phyloP scores from a whole-genome alignment of 2,888 invertebrate genomes.

The Orthosia cruda region DNA sequence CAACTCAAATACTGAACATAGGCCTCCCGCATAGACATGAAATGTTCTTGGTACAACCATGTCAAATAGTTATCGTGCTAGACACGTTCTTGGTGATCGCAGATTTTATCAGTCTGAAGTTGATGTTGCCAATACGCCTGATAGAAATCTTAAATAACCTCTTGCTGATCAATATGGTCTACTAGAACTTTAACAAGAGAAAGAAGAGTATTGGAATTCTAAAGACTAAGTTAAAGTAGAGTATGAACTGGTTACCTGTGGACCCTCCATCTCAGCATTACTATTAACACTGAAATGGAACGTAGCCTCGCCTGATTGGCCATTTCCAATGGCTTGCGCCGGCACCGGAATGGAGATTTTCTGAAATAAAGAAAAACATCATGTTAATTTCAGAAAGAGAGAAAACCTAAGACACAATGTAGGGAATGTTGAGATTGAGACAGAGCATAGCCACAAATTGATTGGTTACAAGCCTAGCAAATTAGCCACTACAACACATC shows the following conservation, averaged over 20 bases:
- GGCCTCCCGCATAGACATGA: constrained; percentile 29
- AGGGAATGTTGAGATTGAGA: not conserved
- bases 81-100: constrained; percentile 38
- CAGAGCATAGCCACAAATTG: not conserved
- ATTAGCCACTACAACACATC: constrained; percentile 20
- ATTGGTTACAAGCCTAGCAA: not conserved
- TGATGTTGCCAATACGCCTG: constrained; percentile 40
- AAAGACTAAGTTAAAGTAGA: not conserved
- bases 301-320: constrained; percentile 89
- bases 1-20: constrained; percentile 24
- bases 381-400: constrained; percentile 22
- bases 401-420: not conserved
- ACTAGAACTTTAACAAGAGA: not conserved
- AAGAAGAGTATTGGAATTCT: not conserved
- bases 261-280: constrained; percentile 96
- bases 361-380: constrained; percentile 88
- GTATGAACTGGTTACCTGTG: constrained; percentile 88
- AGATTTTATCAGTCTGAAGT: constrained; percentile 47
- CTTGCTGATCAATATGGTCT: constrained; percentile 11
- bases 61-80: constrained; percentile 42
- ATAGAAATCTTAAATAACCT: constrained; percentile 31
- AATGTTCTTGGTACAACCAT: constrained; percentile 46
- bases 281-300: constrained; percentile 96
- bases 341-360: constrained; percentile 96
- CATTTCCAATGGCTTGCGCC: constrained; percentile 92